phyloP scores from a whole-genome alignment of 92 coral and sea anemone species.

The Desmophyllum pertusum region DNA sequence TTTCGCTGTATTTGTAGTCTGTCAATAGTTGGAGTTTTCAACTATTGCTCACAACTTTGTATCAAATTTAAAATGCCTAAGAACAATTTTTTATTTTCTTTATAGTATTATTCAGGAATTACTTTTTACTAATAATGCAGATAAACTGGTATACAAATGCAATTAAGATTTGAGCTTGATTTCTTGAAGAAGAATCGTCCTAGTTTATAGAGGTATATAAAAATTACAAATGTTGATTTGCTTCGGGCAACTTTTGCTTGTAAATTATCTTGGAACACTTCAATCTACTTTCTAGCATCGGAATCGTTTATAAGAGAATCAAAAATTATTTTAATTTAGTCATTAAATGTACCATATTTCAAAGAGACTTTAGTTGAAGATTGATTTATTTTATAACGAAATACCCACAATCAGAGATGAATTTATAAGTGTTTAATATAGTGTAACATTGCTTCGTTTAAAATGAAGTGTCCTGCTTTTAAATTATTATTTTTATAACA shows the following conservation, averaged over 20 bases:
- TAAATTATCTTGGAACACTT: background rate
- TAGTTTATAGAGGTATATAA: background rate
- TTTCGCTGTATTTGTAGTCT: background rate
- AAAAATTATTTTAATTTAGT: background rate
- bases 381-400: background rate
- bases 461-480: background rate
- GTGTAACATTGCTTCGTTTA: background rate
- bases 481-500: too few species aligned
- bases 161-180: background rate
- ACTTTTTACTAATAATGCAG: background rate
- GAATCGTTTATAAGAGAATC: background rate
- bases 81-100: constrained; percentile 11
- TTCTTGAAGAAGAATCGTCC: background rate
- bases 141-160: background rate
- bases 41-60: background rate
- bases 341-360: background rate
- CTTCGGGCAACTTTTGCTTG: background rate
- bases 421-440: background rate
- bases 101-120: background rate
- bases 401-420: too few species aligned
- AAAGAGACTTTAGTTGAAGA: background rate
- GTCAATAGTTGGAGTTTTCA: background rate
- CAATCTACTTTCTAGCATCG: background rate
- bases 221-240: background rate
- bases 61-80: background rate